Percentiles rank a stretch among this genome's conserved stretches.
Conservation (phyloP, 1,140 invertebrate species). For the Bactericera cockerelli region DNA sequence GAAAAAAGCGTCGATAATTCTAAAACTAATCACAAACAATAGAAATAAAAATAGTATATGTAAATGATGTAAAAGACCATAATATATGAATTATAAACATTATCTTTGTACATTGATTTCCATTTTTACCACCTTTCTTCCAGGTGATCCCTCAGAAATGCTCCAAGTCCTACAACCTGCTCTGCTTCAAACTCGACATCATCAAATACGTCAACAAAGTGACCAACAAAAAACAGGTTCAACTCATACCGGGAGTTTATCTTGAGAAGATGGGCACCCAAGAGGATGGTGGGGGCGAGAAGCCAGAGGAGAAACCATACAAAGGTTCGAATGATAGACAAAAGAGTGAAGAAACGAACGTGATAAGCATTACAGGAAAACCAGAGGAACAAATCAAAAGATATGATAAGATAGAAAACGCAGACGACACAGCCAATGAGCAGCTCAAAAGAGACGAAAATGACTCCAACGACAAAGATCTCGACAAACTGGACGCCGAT, state of each 20-base stretch:
- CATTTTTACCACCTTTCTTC: neutral
- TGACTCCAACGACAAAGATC: neutral
- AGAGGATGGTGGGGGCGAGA: neutral
- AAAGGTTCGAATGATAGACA: too few species aligned
- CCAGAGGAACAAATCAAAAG: too few species aligned
- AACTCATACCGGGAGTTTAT: neutral
- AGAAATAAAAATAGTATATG: too few species aligned
- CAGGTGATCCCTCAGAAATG: slow-evolving; percentile 6
- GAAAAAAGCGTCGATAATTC: too few species aligned
- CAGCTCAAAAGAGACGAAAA: neutral
- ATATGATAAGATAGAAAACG: too few species aligned
- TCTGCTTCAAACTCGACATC: neutral
- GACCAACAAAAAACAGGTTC: neutral
- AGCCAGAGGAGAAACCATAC: too few species aligned
- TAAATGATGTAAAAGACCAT: too few species aligned
- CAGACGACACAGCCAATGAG: neutral
- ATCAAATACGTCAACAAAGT: slow-evolving; percentile 1
- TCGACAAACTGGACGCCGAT: neutral
- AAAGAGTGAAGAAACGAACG: too few species aligned
- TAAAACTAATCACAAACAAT: too few species aligned
- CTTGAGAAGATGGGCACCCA: neutral
- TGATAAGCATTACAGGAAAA: too few species aligned
- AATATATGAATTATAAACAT: too few species aligned
- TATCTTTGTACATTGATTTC: too few species aligned
- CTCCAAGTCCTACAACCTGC: neutral